Evolutionary conservation across 2,113 vertebrate species (phyloP).

Genomic region (Pteropus alecto): DNA sequence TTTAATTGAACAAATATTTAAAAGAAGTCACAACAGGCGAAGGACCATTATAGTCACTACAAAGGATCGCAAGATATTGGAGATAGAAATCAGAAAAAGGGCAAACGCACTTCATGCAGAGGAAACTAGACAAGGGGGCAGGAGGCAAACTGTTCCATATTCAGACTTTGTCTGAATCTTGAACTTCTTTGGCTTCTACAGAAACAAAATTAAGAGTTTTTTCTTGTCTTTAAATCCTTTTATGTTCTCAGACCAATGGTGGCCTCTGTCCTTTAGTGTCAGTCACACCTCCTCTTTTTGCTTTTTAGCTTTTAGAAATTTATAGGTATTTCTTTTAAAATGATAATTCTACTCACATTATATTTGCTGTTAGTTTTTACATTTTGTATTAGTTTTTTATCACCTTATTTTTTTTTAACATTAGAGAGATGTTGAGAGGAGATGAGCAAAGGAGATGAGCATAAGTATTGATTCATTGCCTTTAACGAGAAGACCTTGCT

Average conservation of each 20-base stretch:
- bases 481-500: not conserved
- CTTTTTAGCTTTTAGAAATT: not conserved
- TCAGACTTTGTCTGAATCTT: not conserved
- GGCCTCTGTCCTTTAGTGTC: not conserved
- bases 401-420: not conserved
- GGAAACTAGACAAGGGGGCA: not conserved
- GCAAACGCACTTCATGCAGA: not conserved
- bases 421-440: not conserved
- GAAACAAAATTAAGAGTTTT: not conserved
- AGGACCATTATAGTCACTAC: not conserved
- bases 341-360: not conserved
- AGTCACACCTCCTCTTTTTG: not conserved
- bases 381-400: not conserved
- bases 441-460: not conserved
- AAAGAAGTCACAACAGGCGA: not conserved
- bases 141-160: not conserved
- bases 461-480: not conserved
- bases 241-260: not conserved
- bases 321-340: not conserved
- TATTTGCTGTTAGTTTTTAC: not conserved
- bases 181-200: not conserved
- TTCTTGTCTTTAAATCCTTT: not conserved
- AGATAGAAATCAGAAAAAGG: not conserved
- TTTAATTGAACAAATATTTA: not conserved
- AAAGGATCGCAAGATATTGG: not conserved